Evolutionary conservation across 1,140 invertebrate species (phyloP).

Genomic region (Philotrypesis tridentata): DNA sequence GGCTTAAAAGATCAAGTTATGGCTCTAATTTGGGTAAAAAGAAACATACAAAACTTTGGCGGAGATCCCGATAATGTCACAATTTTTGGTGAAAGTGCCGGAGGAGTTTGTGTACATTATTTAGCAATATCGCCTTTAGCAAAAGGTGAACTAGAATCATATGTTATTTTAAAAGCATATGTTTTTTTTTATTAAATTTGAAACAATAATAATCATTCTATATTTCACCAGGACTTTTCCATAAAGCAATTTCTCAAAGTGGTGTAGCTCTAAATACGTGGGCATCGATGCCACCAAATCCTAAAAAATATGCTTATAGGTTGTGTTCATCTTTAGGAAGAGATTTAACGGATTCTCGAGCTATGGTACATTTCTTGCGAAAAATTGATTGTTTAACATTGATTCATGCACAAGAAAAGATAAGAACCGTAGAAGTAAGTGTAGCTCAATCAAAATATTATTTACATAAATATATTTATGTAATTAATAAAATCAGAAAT

Average conservation of each 20-base stretch:
- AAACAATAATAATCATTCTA: not conserved
- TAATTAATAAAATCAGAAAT: not conserved
- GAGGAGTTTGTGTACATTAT: constrained; percentile 69
- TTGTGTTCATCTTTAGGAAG: constrained; percentile 61
- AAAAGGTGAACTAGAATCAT: constrained; percentile 44
- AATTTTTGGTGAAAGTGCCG: constrained; percentile 78
- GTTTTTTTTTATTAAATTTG: not conserved
- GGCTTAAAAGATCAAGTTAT: constrained; percentile 74
- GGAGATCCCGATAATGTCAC: constrained; percentile 79
- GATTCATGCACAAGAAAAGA: not conserved
- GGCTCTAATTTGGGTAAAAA: constrained; percentile 66
- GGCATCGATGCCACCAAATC: constrained; percentile 69
- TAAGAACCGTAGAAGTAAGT: constrained; percentile 32
- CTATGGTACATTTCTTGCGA: constrained; percentile 70
- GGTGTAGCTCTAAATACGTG: constrained; percentile 72
- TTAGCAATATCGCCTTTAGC: constrained; percentile 62
- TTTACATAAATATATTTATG: no score
- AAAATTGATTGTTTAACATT: constrained; percentile 58
- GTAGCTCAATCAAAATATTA: not conserved
- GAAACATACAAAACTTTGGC: constrained; percentile 77
- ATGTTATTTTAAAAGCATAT: no score
- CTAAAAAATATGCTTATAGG: constrained; percentile 58
- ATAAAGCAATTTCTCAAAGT: constrained; percentile 77
- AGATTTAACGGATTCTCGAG: constrained; percentile 65
- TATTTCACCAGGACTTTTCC: constrained; percentile 71